phyloP scores from a whole-genome alignment of 2,113 vertebrate species.

The Boulengeromyrus knoepffleri region DNA sequence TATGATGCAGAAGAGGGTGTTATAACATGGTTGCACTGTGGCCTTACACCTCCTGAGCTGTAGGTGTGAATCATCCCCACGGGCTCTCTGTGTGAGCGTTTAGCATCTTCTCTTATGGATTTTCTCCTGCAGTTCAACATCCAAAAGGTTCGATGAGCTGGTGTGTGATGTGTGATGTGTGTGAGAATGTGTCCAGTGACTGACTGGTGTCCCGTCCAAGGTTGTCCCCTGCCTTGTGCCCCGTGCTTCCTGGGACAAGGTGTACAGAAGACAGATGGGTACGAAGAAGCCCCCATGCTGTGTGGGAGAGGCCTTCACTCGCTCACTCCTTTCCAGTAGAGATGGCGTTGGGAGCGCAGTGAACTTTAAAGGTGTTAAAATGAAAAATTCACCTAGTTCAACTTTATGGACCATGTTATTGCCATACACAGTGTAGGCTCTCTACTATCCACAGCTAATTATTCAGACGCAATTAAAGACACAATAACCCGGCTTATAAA shows the following conservation, averaged over 20 bases:
- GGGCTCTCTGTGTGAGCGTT: background rate
- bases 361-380: conserved; percentile 4
- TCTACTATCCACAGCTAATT: conserved; percentile 1
- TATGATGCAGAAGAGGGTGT: background rate
- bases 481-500: background rate
- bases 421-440: background rate
- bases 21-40: background rate
- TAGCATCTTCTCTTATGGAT: background rate
- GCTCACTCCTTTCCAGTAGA: background rate
- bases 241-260: background rate
- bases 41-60: background rate
- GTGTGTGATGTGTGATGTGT: background rate
- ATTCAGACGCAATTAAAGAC: background rate
- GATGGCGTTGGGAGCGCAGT: background rate
- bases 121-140: background rate
- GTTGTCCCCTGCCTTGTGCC: background rate
- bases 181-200: background rate
- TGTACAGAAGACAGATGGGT: background rate
- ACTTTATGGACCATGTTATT: conserved; percentile 11
- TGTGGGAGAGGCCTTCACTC: background rate
- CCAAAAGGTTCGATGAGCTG: background rate
- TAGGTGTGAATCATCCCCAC: background rate
- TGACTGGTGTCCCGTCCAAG: background rate
- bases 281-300: background rate
- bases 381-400: background rate